Conservation (phyloP, 2,888 invertebrate species). For the Caenorhabditis sp. region DNA sequence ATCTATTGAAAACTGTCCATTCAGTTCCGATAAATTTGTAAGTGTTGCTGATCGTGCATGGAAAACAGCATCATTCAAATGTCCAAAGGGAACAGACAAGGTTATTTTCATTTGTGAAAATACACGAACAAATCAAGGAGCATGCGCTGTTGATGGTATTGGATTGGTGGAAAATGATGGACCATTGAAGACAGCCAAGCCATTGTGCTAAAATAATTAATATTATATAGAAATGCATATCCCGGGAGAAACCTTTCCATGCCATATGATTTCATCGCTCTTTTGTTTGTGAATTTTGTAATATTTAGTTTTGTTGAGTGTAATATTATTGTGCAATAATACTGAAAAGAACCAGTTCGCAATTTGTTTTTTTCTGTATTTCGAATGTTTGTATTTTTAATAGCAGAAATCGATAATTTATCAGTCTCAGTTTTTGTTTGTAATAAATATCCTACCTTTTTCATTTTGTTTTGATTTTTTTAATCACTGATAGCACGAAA, state of each 20-base stretch:
- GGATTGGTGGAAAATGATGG: constrained; percentile 62
- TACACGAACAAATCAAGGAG: constrained; percentile 70
- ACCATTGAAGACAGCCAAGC: constrained; percentile 49
- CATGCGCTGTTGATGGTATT: constrained; percentile 70
- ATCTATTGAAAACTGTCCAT: constrained; percentile 57
- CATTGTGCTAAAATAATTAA: constrained; percentile 53
- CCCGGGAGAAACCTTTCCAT: constrained; percentile 23
- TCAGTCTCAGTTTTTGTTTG: neutral
- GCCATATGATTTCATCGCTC: constrained; percentile 30
- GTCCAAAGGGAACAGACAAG: constrained; percentile 68
- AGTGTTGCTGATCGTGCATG: constrained; percentile 68
- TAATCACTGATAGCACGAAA: neutral
- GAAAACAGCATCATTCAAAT: constrained; percentile 67
- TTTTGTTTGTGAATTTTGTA: constrained; percentile 11
- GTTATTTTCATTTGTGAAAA: constrained; percentile 71
- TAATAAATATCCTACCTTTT: neutral
- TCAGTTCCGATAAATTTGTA: constrained; percentile 69
- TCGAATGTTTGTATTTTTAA: neutral
- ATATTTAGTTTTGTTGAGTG: constrained; percentile 1
- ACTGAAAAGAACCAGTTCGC: neutral
- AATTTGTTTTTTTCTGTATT: constrained; percentile 2
- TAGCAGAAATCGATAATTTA: neutral
- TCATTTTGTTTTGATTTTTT: neutral
- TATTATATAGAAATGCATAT: neutral
- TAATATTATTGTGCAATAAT: neutral